Percentiles rank a stretch among this genome's conserved stretches.
phyloP scores from a whole-genome alignment of 1,140 invertebrate species.

The Drosophila parvula region DNA sequence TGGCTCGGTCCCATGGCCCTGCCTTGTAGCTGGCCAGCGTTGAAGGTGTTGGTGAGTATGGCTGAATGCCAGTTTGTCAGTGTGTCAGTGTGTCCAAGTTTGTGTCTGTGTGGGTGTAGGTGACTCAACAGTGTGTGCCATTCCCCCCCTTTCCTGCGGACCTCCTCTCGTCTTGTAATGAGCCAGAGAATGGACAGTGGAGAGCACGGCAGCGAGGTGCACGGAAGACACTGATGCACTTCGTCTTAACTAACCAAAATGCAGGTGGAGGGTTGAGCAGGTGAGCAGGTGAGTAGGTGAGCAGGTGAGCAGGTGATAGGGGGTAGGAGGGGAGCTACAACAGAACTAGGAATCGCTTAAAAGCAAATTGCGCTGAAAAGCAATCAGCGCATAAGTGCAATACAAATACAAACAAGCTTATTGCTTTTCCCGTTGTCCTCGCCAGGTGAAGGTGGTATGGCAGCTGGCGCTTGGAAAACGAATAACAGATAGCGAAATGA shows the following conservation, averaged over 20 bases:
- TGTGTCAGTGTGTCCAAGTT: background rate
- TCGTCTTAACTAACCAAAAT: slow-evolving; percentile 59
- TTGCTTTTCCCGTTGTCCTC: slow-evolving; percentile 62
- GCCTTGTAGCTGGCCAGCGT: background rate
- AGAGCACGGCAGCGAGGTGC: background rate
- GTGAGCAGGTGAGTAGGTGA: slow-evolving; percentile 21
- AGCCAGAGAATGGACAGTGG: slow-evolving; percentile 13
- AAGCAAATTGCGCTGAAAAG: slow-evolving; percentile 72
- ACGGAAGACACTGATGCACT: slow-evolving; percentile 42
- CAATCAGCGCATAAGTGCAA: slow-evolving; percentile 72
- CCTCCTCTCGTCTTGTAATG: slow-evolving; percentile 40
- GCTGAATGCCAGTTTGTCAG: slow-evolving; percentile 43
- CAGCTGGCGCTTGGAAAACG: background rate
- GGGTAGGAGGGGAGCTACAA: background rate
- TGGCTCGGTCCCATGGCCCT: slow-evolving; percentile 1
- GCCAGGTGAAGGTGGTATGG: slow-evolving; percentile 1
- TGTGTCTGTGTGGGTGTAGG: background rate
- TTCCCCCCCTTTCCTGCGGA: slow-evolving; percentile 21
- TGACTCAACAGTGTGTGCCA: slow-evolving; percentile 36
- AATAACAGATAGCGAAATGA: slow-evolving; percentile 8
- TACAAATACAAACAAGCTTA: slow-evolving; percentile 73
- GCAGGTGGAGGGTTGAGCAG: background rate
- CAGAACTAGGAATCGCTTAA: slow-evolving; percentile 53
- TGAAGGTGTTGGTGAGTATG: slow-evolving; percentile 34
- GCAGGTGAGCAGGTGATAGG: background rate